Percentiles rank a stretch among this genome's conserved stretches.
These are phyloP conservation scores for Papilio polyxenes DNA, from an alignment of 1,140 invertebrate species.

Conservation along the genomic window DNA sequence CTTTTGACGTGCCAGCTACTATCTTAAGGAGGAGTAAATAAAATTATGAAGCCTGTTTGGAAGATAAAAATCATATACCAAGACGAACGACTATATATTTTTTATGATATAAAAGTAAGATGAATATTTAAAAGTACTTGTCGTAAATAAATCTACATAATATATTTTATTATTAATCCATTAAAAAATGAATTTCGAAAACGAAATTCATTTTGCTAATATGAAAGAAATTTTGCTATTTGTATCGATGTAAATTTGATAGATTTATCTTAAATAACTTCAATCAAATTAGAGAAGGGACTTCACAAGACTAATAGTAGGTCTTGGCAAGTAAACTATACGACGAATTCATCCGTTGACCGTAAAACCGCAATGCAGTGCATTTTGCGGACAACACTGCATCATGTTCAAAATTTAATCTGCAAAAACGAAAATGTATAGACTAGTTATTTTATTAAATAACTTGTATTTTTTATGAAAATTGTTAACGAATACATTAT, in stretches of 20 bases:
- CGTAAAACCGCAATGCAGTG: constrained; percentile 31
- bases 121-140: too few species aligned
- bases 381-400: constrained; percentile 36
- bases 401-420: not conserved
- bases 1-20: constrained; percentile 47
- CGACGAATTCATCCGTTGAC: constrained; percentile 9
- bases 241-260: too few species aligned
- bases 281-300: constrained; percentile 38
- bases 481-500: too few species aligned
- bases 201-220: too few species aligned
- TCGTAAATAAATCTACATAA: too few species aligned
- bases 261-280: constrained; percentile 1
- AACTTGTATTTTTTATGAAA: not conserved
- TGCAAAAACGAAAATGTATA: not conserved
- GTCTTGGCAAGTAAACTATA: constrained; percentile 9
- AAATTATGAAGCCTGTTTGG: constrained; percentile 47
- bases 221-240: too few species aligned
- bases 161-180: too few species aligned
- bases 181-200: too few species aligned
- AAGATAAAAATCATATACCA: not conserved
- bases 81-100: not conserved
- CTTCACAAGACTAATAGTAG: not conserved
- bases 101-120: not conserved
- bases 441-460: not conserved
- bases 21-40: constrained; percentile 48